phyloP scores from a whole-genome alignment of 1,140 invertebrate species.

The Drosophila arawakana region DNA sequence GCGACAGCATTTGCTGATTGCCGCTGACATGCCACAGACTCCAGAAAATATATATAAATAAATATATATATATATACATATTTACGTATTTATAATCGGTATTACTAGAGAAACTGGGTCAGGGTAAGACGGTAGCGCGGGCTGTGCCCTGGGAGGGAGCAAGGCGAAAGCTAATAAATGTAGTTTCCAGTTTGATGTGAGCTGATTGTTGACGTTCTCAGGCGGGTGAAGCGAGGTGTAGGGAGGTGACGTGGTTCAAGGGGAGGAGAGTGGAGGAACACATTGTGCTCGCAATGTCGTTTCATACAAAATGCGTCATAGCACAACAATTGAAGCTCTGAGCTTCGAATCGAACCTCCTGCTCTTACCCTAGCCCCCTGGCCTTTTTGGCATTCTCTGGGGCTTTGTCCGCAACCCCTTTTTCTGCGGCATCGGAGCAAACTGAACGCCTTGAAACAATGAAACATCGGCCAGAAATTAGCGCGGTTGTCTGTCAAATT shows the following conservation, averaged over 20 bases:
- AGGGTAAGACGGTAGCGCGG: too few relatives aligned
- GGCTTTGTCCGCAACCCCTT: slow-evolving; percentile 27
- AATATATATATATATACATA: too few relatives aligned
- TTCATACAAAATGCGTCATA: slow-evolving; percentile 63
- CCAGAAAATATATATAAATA: not conserved
- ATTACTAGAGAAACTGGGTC: too few relatives aligned
- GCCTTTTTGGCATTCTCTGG: not conserved
- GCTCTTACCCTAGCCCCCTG: not conserved
- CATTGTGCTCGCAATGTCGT: slow-evolving; percentile 26
- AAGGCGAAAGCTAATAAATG: slow-evolving; percentile 72
- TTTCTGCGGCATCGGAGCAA: slow-evolving; percentile 6
- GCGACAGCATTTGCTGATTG: slow-evolving; percentile 42
- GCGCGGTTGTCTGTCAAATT: slow-evolving; percentile 83
- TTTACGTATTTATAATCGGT: too few relatives aligned
- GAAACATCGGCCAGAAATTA: slow-evolving; percentile 81
- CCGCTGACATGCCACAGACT: slow-evolving; percentile 44
- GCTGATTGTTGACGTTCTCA: slow-evolving; percentile 27
- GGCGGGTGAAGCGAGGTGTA: not conserved
- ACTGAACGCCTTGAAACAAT: slow-evolving; percentile 79
- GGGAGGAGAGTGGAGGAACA: too few relatives aligned
- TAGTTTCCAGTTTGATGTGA: slow-evolving; percentile 55
- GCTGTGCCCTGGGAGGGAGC: not conserved
- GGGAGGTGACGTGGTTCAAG: not conserved
- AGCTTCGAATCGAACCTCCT: not conserved
- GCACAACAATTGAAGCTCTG: slow-evolving; percentile 63